Evolutionary conservation across 2,113 vertebrate genomes (phyloP).

Genomic region (Columba livia): DNA sequence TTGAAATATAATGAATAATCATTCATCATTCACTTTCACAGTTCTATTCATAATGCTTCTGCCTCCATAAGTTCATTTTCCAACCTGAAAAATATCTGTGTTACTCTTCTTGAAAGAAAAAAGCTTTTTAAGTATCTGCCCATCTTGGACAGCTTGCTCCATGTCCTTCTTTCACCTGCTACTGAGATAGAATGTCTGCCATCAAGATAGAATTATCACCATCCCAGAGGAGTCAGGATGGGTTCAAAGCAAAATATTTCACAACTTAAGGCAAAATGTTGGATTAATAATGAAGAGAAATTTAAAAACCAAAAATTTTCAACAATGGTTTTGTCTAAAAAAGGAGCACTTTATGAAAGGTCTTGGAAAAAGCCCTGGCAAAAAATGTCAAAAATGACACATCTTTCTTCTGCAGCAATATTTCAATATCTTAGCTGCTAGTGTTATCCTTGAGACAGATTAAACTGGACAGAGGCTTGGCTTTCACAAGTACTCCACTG

Average conservation of each 20-base stretch:
- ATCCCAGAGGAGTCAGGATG: background rate
- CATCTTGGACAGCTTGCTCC: background rate
- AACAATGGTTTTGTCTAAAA: background rate
- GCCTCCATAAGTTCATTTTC: background rate
- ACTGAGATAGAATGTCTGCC: background rate
- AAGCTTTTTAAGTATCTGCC: background rate
- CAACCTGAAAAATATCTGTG: background rate
- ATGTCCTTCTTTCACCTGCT: background rate
- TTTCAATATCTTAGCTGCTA: background rate
- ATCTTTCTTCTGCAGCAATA: background rate
- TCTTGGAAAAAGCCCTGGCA: background rate
- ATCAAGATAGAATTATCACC: background rate
- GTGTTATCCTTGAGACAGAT: background rate
- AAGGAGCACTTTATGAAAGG: background rate
- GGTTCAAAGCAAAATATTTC: background rate
- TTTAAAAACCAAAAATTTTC: background rate
- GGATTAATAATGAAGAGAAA: background rate
- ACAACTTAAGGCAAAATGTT: background rate
- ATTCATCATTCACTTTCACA: background rate
- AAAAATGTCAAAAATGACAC: background rate
- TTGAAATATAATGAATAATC: background rate
- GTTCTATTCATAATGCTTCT: background rate
- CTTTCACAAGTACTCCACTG: background rate
- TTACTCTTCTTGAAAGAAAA: background rate
- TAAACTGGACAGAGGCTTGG: background rate